Percentiles rank a stretch among this genome's conserved stretches.
phyloP scores from a whole-genome alignment of 2,113 vertebrate genomes.

The Cariama cristata region DNA sequence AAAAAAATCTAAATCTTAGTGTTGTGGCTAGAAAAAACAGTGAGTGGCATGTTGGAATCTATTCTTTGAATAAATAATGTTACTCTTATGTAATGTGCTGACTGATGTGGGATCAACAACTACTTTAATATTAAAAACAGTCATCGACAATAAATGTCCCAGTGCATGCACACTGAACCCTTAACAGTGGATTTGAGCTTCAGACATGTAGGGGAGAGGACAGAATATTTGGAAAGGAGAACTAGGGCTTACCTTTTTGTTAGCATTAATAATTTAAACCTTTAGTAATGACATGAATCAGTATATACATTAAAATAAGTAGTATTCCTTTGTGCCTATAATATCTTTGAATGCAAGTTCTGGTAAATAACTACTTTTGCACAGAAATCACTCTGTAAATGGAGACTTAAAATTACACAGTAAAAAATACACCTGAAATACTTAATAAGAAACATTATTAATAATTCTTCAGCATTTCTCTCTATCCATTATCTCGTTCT shows the following conservation, averaged over 20 bases:
- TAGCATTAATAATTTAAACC: slow-evolving; percentile 37
- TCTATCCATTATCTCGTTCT: not conserved
- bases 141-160: not conserved
- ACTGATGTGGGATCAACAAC: slow-evolving; percentile 51
- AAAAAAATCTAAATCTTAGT: not conserved
- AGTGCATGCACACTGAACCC: not conserved
- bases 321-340: not conserved
- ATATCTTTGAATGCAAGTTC: not conserved
- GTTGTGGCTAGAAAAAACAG: not conserved
- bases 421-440: not conserved
- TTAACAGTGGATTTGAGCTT: not conserved
- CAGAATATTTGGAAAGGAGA: slow-evolving; percentile 19
- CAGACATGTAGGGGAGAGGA: not conserved
- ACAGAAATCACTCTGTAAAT: slow-evolving; percentile 3
- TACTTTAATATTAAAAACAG: slow-evolving; percentile 21
- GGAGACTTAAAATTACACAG: slow-evolving; percentile 10
- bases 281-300: slow-evolving; percentile 21
- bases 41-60: not conserved
- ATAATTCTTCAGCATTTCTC: not conserved
- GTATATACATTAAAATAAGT: slow-evolving; percentile 18
- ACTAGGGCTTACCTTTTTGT: slow-evolving; percentile 44
- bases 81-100: slow-evolving; percentile 52
- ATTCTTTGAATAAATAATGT: slow-evolving; percentile 56
- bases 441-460: not conserved
- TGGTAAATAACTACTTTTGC: slow-evolving; percentile 13